phyloP scores from a whole-genome alignment of 92 coral and sea anemone genomes.

The Galaxea fascicularis region DNA sequence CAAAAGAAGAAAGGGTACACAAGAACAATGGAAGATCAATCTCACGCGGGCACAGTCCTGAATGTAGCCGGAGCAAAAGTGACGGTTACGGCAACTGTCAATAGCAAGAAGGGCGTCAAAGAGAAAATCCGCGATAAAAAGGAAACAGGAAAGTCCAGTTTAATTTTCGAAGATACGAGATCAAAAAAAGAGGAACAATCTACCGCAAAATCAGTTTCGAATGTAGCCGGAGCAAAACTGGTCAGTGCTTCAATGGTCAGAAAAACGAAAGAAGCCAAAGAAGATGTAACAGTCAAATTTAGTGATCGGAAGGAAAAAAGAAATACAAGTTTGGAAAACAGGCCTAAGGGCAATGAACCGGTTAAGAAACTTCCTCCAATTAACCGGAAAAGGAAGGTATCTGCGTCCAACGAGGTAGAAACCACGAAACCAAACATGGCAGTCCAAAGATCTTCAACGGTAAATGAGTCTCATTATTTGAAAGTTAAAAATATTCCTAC shows the following conservation, averaged over 20 bases:
- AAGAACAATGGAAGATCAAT: background rate
- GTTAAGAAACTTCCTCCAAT: conserved; percentile 6
- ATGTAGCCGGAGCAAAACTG: background rate
- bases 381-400: background rate
- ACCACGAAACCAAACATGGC: background rate
- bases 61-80: background rate
- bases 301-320: background rate
- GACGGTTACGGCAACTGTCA: background rate
- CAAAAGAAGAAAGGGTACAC: background rate
- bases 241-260: background rate
- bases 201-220: background rate
- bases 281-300: background rate
- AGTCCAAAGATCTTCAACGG: background rate
- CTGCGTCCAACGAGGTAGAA: background rate
- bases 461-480: background rate
- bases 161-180: too few species aligned
- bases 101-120: background rate
- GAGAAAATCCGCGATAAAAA: background rate
- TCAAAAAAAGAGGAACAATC: background rate
- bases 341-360: background rate
- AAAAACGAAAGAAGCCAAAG: background rate
- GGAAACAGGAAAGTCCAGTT: too few species aligned
- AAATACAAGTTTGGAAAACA: background rate
- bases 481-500: too few species aligned
- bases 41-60: background rate